A percentile compares a stretch with the other conserved stretches of the same genome.
These are phyloP conservation scores for Eurois occulta DNA, from an alignment of 2,888 invertebrate species.

Conservation along the genomic window DNA sequence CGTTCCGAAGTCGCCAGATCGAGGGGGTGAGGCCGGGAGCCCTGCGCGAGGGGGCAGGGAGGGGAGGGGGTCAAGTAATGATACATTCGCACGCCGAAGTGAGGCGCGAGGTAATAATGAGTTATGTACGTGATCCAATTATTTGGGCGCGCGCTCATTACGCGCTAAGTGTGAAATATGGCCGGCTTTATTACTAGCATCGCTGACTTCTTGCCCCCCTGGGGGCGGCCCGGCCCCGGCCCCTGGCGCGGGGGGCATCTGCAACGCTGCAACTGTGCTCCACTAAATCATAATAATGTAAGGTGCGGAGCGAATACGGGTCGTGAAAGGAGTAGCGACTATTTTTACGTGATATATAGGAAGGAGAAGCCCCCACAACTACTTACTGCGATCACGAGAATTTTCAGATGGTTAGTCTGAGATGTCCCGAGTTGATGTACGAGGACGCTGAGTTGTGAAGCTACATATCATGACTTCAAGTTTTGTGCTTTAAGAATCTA, in stretches of 20 bases:
- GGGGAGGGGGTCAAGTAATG: conserved; percentile 79
- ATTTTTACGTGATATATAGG: conserved; percentile 68
- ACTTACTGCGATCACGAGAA: conserved; percentile 48
- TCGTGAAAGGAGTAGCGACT: conserved; percentile 70
- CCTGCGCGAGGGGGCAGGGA: conserved; percentile 35
- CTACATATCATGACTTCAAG: not conserved
- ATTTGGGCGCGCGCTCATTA: conserved; percentile 91
- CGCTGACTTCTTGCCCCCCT: conserved; percentile 79
- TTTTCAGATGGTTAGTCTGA: conserved; percentile 39
- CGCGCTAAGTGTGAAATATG: conserved; percentile 91
- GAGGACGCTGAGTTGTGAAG: not conserved
- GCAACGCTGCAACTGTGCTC: conserved; percentile 86
- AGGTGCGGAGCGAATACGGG: conserved; percentile 79
- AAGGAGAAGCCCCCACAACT: conserved; percentile 52
- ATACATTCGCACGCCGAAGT: conserved; percentile 87
- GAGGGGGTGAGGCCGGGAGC: conserved; percentile 43
- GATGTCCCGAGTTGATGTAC: not conserved
- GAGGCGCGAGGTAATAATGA: conserved; percentile 91
- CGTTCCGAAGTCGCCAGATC: conserved; percentile 52
- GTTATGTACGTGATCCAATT: conserved; percentile 91
- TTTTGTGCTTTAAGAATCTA: not conserved
- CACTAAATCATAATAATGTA: conserved; percentile 89
- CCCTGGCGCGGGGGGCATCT: conserved; percentile 68
- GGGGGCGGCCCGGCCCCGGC: conserved; percentile 29
- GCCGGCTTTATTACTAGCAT: conserved; percentile 89